Evolutionary conservation across 2,113 vertebrate genomes (phyloP).

Genomic region (Rhea pennata): DNA sequence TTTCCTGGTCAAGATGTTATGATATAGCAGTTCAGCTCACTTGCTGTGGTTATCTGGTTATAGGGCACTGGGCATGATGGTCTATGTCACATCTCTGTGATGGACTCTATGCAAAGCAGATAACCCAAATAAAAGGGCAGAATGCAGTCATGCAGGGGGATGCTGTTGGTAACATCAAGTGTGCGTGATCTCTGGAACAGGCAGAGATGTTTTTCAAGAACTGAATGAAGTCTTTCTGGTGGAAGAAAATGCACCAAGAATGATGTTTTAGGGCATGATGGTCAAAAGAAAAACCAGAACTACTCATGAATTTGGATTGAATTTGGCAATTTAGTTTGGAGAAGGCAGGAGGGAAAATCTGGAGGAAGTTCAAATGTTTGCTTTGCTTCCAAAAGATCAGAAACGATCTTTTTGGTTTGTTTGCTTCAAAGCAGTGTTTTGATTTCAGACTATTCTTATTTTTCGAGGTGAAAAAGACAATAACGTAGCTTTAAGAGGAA

Average conservation of each 20-base stretch:
- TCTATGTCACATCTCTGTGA: fast-evolving
- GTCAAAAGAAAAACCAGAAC: constrained; percentile 34
- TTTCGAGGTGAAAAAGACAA: constrained; percentile 1
- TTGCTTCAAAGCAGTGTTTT: constrained; percentile 39
- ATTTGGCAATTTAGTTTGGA: constrained; percentile 27
- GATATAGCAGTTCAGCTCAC: fast-evolving
- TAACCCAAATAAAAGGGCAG: neutral
- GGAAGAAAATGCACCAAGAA: neutral
- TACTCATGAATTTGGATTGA: neutral
- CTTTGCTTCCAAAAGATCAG: constrained; percentile 39
- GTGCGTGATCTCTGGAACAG: neutral
- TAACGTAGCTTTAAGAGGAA: neutral
- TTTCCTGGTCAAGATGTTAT: fast-evolving
- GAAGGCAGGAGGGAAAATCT: neutral
- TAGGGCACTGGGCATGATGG: neutral
- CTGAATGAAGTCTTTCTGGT: neutral
- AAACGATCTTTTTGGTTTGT: neutral
- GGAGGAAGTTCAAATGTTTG: constrained; percentile 37
- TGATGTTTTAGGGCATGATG: neutral
- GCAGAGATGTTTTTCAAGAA: neutral
- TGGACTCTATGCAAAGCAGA: neutral
- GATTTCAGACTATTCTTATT: neutral
- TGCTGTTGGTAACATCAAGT: neutral
- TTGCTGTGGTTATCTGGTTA: neutral
- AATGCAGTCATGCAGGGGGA: neutral